phyloP scores from a whole-genome alignment of 1,140 invertebrate species.

The Drosophila santomea region DNA sequence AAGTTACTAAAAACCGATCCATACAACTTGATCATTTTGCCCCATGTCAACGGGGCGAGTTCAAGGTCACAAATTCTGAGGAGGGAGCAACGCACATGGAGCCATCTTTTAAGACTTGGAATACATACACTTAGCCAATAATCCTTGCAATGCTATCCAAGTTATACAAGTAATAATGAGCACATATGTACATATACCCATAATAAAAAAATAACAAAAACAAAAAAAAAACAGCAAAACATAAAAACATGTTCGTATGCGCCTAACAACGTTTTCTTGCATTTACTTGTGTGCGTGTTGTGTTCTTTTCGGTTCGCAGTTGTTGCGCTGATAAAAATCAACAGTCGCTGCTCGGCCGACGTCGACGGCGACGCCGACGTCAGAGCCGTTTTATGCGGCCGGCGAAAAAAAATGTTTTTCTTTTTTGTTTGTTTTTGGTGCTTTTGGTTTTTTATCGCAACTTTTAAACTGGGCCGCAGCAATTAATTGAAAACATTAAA shows the following conservation, averaged over 20 bases:
- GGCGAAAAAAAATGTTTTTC: constrained; percentile 21
- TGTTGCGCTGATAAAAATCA: constrained; percentile 66
- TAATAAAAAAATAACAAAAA: constrained; percentile 6
- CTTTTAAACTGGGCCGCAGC: constrained; percentile 39
- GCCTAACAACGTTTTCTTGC: constrained; percentile 59
- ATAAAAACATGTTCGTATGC: constrained; percentile 17
- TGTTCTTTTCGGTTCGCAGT: constrained; percentile 22
- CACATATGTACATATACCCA: constrained; percentile 28
- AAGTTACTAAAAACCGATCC: neutral
- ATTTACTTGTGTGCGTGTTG: constrained; percentile 49
- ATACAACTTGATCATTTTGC: too few species aligned
- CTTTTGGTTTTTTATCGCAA: constrained; percentile 46
- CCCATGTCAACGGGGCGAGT: too few species aligned
- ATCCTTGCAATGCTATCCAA: too few species aligned
- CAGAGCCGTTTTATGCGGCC: constrained; percentile 19
- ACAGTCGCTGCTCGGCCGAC: constrained; percentile 35
- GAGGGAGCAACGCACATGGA: too few species aligned
- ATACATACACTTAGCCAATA: too few species aligned
- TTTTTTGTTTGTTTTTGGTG: constrained; percentile 22
- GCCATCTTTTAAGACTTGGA: too few species aligned
- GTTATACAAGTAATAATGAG: neutral
- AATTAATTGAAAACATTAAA: constrained; percentile 68
- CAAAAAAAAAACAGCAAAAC: constrained; percentile 8
- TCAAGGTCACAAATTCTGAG: too few species aligned
- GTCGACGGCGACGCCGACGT: constrained; percentile 20